phyloP scores from a whole-genome alignment of 2,888 invertebrate species.

The Scaptomyza polygonia region DNA sequence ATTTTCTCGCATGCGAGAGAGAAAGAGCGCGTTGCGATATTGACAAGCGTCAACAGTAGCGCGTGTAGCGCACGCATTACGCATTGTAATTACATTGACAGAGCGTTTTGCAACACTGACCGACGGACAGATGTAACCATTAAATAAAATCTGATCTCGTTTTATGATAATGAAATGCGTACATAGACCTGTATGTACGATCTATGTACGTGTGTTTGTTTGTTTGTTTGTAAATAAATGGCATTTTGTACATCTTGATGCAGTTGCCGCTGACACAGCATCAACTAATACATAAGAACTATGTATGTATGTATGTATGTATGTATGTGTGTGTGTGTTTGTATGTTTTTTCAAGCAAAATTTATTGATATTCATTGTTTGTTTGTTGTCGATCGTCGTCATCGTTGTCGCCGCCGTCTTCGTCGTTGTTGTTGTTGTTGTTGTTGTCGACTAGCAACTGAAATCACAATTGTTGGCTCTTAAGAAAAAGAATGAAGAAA shows the following conservation, averaged over 20 bases:
- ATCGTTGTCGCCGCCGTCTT: conserved; percentile 50
- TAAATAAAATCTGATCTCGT: conserved; percentile 62
- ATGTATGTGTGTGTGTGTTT: conserved; percentile 25
- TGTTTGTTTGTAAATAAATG: conserved; percentile 35
- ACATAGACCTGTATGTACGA: neutral
- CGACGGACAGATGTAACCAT: conserved; percentile 46
- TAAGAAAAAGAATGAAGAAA: conserved; percentile 21
- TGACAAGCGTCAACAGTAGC: conserved; percentile 65
- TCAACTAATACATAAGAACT: conserved; percentile 31
- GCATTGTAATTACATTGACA: conserved; percentile 47
- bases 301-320: neutral
- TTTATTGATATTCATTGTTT: conserved; percentile 71
- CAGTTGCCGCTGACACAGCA: conserved; percentile 51
- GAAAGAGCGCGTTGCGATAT: conserved; percentile 9
- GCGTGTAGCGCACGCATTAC: conserved; percentile 50
- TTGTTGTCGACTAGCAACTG: conserved; percentile 56
- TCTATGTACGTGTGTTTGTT: neutral
- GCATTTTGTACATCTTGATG: conserved; percentile 52
- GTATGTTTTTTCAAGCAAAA: conserved; percentile 61
- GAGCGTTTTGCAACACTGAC: conserved; percentile 62
- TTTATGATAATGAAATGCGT: conserved; percentile 61
- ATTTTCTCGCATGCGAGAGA: conserved; percentile 25
- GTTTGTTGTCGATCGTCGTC: conserved; percentile 64
- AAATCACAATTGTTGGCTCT: conserved; percentile 64
- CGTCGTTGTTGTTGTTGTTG: conserved; percentile 29